Evolutionary conservation across 2,888 invertebrate genomes (phyloP), one percentile per base, ranked within the genome.

Genomic region (Diarsia dahlii): DNA sequence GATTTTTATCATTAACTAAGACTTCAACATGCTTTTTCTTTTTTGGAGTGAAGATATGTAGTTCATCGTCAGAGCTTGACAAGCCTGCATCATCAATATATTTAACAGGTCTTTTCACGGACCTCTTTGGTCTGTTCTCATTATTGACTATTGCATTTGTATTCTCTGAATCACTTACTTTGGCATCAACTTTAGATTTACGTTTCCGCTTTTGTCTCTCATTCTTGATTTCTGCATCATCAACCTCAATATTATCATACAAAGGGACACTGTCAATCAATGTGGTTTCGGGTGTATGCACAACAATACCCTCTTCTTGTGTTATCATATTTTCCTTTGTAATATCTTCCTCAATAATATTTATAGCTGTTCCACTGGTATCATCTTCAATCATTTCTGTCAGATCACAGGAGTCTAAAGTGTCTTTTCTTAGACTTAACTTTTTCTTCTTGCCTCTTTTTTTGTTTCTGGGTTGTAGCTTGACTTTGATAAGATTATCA

Each of bases 11-110:
- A 70, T 69, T 67, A 13, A 18, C 34, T 48, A 10, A 45, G 18
- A 15, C 60, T 56, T 87, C 83, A 58, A 74, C 28, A 39, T 81
- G 87, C 58, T 88, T 91, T 81, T 93, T 94, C 89, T 95, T 96
- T 87, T 95, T 96, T 48, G 95, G 95, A 66, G 95, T 95, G 87
- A 96, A 95, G 50, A 96, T 95, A 85, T 94, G 92, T 67, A 95
- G 88, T 73, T 96, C 95, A 81, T 96, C 96, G 92, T 96, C 96
- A 72, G 95, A 95, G 90, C 95, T 95, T 54, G 91, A 90, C 9
- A 92, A 58, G 48, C 85, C 81, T 63, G 89, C 85, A 86, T 95
- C 92, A 78, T 95, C 94, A 82, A 84, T 81, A 87, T 96, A 96
- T 89, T 95, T 96, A 13, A 94, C 83, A 74, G 96, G 95, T 88